Evolutionary conservation across 2,113 vertebrate species (phyloP).

Genomic region (Dasypus novemcinctus): DNA sequence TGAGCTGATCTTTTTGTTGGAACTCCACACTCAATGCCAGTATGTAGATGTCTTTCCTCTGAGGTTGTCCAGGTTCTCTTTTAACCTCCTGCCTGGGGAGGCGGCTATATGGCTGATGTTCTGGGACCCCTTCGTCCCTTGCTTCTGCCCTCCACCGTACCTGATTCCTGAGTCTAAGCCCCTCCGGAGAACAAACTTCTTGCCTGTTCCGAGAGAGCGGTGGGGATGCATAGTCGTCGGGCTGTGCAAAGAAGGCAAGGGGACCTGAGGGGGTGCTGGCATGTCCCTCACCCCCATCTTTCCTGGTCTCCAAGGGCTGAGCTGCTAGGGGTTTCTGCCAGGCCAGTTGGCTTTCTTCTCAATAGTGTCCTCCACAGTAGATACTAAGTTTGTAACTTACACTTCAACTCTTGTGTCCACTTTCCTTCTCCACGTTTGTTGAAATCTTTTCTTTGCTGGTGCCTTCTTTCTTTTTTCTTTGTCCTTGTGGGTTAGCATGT

Average conservation of each 20-base stretch:
- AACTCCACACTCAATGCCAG: no score
- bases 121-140: neutral
- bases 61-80: neutral
- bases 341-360: neutral
- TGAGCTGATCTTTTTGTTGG: neutral
- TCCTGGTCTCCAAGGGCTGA: neutral
- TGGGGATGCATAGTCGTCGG: neutral
- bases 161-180: neutral
- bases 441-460: neutral
- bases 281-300: neutral
- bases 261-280: neutral
- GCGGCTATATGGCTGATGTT: neutral
- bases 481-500: neutral
- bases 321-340: neutral
- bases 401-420: neutral
- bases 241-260: neutral
- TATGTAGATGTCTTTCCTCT: neutral
- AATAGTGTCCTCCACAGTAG: neutral
- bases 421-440: neutral
- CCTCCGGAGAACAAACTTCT: neutral
- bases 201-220: neutral
- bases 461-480: neutral
- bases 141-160: neutral
- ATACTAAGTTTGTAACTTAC: neutral
- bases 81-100: neutral